phyloP scores from a whole-genome alignment of 2,888 invertebrate genomes.

The Dioctria linearis region DNA sequence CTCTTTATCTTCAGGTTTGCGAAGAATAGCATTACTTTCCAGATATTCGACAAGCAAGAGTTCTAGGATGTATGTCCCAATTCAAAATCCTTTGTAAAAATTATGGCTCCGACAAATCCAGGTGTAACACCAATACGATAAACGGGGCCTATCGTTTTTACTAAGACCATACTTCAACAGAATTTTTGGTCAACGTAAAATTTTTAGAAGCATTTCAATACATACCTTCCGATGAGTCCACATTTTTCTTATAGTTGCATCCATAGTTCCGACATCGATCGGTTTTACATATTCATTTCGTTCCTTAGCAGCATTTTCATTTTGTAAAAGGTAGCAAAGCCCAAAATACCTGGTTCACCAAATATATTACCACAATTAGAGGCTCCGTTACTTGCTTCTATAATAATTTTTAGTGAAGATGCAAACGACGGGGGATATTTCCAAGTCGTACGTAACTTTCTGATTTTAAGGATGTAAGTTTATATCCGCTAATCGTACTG shows the following conservation, averaged over 20 bases:
- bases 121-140: constrained; percentile 98
- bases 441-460: constrained; percentile 74
- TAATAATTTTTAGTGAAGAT: constrained; percentile 87
- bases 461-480: constrained; percentile 80
- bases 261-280: constrained; percentile 95
- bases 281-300: constrained; percentile 97
- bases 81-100: too few species aligned
- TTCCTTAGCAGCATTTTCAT: constrained; percentile 76
- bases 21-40: too few species aligned
- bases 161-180: constrained; percentile 86
- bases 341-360: constrained; percentile 94
- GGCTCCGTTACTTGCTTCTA: constrained; percentile 98
- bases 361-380: constrained; percentile 99
- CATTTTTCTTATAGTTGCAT: constrained; percentile 85
- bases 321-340: constrained; percentile 94
- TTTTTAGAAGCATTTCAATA: constrained; percentile 44
- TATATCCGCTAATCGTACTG: constrained; percentile 91
- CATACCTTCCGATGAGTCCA: constrained; percentile 80
- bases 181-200: too few species aligned
- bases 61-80: too few species aligned
- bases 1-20: too few species aligned
- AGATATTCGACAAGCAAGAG: too few species aligned
- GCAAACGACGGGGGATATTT: constrained; percentile 93
- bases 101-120: constrained; percentile 94
- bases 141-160: constrained; percentile 97